Evolutionary conservation across 2,888 invertebrate genomes (phyloP).

Genomic region (Artemia sp.): DNA sequence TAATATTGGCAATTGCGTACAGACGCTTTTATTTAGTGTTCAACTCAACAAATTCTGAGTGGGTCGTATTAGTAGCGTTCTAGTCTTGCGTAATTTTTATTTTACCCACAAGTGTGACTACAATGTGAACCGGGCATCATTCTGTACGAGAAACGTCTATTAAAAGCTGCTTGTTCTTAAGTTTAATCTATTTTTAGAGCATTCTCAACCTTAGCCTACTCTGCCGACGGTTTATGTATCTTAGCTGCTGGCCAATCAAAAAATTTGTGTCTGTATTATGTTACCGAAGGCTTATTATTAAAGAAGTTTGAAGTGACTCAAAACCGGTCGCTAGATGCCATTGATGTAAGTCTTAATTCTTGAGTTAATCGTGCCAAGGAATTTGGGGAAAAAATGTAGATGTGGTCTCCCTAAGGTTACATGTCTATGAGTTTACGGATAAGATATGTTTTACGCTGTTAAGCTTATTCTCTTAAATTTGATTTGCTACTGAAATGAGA

Average conservation of each 20-base stretch:
- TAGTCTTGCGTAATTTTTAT: no score
- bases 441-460: slow-evolving; percentile 22
- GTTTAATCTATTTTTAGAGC: slow-evolving; percentile 42
- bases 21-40: no score
- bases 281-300: slow-evolving; percentile 52
- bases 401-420: background rate
- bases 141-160: no score
- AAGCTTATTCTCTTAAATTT: no score
- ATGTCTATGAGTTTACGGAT: slow-evolving; percentile 19
- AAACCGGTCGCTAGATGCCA: slow-evolving; percentile 82
- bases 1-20: no score
- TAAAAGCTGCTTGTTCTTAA: no score
- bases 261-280: slow-evolving; percentile 70
- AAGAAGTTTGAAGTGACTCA: slow-evolving; percentile 86
- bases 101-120: no score
- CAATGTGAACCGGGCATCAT: no score
- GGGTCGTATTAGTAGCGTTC: no score
- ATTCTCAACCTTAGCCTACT: slow-evolving; percentile 78
- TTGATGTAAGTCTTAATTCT: slow-evolving; percentile 49
- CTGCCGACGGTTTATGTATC: slow-evolving; percentile 76
- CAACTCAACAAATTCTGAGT: no score
- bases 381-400: background rate
- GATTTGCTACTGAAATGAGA: no score
- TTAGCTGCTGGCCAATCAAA: slow-evolving; percentile 87
- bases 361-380: background rate